Conservation (phyloP, 2,888 invertebrate species). For the Allacma fusca region DNA sequence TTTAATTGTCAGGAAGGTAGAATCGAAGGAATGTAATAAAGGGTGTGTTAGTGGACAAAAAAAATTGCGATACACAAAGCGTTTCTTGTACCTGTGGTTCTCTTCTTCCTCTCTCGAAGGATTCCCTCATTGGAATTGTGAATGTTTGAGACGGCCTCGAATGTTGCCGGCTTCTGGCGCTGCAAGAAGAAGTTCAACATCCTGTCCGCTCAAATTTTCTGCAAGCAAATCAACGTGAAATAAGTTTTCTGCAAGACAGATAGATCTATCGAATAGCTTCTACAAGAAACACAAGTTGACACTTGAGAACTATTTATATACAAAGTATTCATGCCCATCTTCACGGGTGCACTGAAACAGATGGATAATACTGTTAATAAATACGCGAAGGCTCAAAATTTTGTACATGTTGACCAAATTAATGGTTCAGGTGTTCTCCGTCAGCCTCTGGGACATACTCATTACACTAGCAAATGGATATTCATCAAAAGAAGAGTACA, state of each 20-base stretch:
- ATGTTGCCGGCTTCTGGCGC: conserved; percentile 21
- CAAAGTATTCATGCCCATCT: not conserved
- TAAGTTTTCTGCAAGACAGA: too few relatives aligned
- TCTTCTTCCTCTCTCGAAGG: conserved; percentile 17
- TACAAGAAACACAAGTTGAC: too few relatives aligned
- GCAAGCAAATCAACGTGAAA: conserved; percentile 1
- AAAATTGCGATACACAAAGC: not conserved
- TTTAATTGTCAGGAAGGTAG: too few relatives aligned
- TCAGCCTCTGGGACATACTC: too few relatives aligned
- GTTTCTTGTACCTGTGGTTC: not conserved
- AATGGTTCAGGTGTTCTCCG: not conserved
- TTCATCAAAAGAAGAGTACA: too few relatives aligned
- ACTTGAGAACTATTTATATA: too few relatives aligned
- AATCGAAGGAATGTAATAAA: too few relatives aligned
- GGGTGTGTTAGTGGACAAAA: too few relatives aligned
- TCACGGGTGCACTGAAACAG: not conserved
- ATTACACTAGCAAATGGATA: too few relatives aligned
- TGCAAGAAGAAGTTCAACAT: conserved; percentile 20
- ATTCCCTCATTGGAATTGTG: not conserved
- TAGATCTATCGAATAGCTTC: too few relatives aligned
- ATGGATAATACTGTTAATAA: not conserved
- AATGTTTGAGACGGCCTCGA: conserved; percentile 9
- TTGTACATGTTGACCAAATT: conserved; percentile 1
- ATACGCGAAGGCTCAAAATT: not conserved
- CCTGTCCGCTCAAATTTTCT: not conserved